These are phyloP conservation scores for Schizothorax lantsangensis DNA, from an alignment of 2,797 vertebrate genomes.

Conservation along the genomic window DNA sequence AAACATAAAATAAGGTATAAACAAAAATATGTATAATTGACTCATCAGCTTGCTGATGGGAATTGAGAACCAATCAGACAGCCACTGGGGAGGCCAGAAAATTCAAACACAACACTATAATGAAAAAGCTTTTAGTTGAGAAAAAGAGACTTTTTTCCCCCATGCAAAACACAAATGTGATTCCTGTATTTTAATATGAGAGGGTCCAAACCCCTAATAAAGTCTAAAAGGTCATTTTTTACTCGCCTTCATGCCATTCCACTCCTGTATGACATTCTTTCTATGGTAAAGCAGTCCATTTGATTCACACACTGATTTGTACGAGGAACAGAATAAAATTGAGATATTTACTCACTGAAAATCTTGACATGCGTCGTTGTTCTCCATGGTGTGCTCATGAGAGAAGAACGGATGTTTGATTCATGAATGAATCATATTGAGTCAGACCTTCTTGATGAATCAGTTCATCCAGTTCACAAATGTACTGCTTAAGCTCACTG, in stretches of 20 bases:
- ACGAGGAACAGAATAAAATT: neutral
- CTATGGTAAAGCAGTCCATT: neutral
- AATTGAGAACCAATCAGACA: neutral
- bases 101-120: neutral
- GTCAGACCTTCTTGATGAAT: neutral
- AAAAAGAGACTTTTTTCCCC: neutral
- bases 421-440: neutral
- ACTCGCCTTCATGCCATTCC: neutral
- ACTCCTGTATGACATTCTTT: neutral
- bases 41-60: neutral
- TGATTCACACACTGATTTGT: neutral
- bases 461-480: neutral
- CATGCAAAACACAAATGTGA: neutral
- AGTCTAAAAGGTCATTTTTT: neutral
- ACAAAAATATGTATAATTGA: neutral
- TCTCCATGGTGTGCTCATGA: neutral
- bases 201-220: too few relatives aligned
- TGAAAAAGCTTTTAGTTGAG: slow-evolving; percentile 19
- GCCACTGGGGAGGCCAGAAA: neutral
- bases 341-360: neutral
- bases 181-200: neutral
- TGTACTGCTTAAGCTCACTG: neutral
- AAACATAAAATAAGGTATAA: neutral
- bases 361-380: neutral
- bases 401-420: neutral